phyloP scores from a whole-genome alignment of 2,888 invertebrate species.

The Anthophora plumipes region DNA sequence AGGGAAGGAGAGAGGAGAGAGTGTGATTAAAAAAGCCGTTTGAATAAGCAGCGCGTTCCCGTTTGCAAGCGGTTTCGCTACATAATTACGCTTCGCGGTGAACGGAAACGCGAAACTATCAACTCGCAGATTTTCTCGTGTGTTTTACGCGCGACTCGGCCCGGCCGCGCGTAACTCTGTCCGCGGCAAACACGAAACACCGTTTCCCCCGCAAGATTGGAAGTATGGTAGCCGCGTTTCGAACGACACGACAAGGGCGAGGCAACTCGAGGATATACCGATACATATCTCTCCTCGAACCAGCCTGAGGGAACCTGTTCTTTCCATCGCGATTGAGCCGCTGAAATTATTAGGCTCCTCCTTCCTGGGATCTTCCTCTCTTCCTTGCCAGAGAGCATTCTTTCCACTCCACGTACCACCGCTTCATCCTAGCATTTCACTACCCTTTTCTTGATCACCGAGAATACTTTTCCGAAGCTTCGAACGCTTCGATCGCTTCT shows the following conservation, averaged over 20 bases:
- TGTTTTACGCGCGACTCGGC: slow-evolving; percentile 35
- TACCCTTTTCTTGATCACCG: neutral
- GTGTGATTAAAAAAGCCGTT: slow-evolving; percentile 31
- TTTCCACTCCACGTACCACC: neutral
- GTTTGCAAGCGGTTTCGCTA: slow-evolving; percentile 34
- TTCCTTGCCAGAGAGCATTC: slow-evolving; percentile 11
- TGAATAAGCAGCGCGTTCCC: slow-evolving; percentile 16
- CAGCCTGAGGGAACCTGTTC: slow-evolving; percentile 70
- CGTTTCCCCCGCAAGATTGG: no score
- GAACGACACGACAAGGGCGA: slow-evolving; percentile 62
- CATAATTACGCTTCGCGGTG: slow-evolving; percentile 43
- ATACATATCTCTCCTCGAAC: slow-evolving; percentile 75
- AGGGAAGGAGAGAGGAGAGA: neutral
- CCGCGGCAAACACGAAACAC: neutral
- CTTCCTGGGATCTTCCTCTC: slow-evolving; percentile 38
- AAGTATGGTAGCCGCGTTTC: slow-evolving; percentile 52
- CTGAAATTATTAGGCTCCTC: slow-evolving; percentile 75
- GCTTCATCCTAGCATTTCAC: neutral
- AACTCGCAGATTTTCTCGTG: slow-evolving; percentile 48
- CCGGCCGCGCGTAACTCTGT: slow-evolving; percentile 23
- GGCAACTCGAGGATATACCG: slow-evolving; percentile 69
- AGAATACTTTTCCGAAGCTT: slow-evolving; percentile 10
- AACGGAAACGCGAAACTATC: slow-evolving; percentile 53
- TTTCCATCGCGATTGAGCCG: slow-evolving; percentile 74
- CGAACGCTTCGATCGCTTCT: slow-evolving; percentile 24